Evolutionary conservation across 2,113 vertebrate genomes (phyloP).

Genomic region (Dryoscopus gambensis): DNA sequence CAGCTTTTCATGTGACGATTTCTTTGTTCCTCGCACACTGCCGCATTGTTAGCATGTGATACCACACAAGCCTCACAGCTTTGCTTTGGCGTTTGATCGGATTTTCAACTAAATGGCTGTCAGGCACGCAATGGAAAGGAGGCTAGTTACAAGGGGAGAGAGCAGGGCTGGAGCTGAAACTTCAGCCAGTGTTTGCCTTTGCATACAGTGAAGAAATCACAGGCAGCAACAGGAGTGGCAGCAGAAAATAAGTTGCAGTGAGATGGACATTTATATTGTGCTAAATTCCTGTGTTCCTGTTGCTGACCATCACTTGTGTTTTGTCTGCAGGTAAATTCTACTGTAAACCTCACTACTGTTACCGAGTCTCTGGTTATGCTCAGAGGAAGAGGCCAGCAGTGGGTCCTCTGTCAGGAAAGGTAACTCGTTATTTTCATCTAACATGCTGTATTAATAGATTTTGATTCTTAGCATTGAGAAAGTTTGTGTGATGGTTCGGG

Average conservation of each 20-base stretch:
- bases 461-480: not conserved
- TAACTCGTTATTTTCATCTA: constrained; percentile 48
- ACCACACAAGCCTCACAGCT: constrained; percentile 48
- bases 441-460: accelerated
- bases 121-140: constrained; percentile 38
- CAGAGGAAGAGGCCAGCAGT: constrained; percentile 92
- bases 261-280: not conserved
- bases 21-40: constrained; percentile 79
- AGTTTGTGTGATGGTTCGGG: not conserved
- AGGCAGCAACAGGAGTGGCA: not conserved
- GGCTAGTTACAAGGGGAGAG: not conserved
- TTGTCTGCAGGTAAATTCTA: constrained; percentile 91
- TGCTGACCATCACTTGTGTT: not conserved
- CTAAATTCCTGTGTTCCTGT: not conserved
- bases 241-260: not conserved
- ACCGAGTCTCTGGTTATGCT: constrained; percentile 88
- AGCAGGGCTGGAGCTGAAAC: constrained; percentile 13
- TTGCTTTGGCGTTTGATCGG: constrained; percentile 58
- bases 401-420: constrained; percentile 79
- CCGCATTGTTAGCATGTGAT: constrained; percentile 72
- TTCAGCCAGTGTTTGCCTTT: not conserved
- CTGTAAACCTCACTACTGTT: constrained; percentile 98
- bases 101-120: constrained; percentile 48
- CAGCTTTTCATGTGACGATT: constrained; percentile 70
- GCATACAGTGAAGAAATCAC: not conserved